These are phyloP conservation scores for Crotalus horridus DNA, from an alignment of 2,113 vertebrate species.

Conservation along the genomic window DNA sequence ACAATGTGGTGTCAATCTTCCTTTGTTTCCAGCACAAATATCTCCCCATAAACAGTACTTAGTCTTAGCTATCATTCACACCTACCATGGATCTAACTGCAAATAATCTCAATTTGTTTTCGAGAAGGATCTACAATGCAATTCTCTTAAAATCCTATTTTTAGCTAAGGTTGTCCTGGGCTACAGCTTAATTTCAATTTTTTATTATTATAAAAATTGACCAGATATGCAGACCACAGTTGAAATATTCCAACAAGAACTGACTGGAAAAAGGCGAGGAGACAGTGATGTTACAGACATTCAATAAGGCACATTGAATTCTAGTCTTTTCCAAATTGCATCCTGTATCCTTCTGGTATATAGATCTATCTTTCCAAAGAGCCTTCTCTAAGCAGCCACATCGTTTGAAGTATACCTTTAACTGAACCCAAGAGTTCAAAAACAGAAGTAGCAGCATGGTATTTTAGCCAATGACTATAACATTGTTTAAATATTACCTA, in stretches of 20 bases:
- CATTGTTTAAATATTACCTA: background rate
- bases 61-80: background rate
- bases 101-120: background rate
- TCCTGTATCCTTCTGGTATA: background rate
- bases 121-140: background rate
- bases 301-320: constrained; percentile 38
- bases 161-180: background rate
- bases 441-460: background rate
- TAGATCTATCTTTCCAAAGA: constrained; percentile 19
- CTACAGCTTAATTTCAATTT: background rate
- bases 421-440: constrained; percentile 19
- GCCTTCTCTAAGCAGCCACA: background rate
- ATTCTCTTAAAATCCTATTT: background rate
- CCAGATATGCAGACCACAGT: background rate
- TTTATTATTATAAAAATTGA: background rate
- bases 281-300: constrained; percentile 5
- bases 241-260: background rate
- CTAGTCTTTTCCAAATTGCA: constrained; percentile 25
- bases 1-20: background rate
- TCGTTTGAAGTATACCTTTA: constrained; percentile 31
- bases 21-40: background rate
- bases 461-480: background rate
- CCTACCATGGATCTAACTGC: background rate
- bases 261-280: constrained; percentile 19
- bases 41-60: background rate